These are phyloP conservation scores for Malacosoma neustria DNA, from an alignment of 2,888 invertebrate species.

Conservation along the genomic window DNA sequence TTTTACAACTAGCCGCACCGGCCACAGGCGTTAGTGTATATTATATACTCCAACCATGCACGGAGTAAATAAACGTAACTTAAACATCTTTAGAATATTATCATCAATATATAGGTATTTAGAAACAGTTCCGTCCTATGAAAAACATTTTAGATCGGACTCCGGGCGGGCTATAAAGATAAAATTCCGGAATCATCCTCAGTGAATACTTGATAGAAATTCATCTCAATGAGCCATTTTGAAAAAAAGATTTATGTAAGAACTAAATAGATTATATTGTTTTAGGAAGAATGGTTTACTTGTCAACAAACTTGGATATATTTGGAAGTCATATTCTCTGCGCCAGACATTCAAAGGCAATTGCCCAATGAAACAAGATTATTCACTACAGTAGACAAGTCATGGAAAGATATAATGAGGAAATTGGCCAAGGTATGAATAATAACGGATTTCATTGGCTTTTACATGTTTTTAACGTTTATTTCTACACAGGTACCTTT, in stretches of 20 bases:
- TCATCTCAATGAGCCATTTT: not conserved
- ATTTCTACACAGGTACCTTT: conserved; percentile 75
- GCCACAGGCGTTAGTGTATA: too few relatives aligned
- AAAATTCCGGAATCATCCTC: too few relatives aligned
- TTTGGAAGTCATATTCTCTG: conserved; percentile 94
- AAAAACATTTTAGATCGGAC: too few relatives aligned
- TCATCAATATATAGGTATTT: too few relatives aligned
- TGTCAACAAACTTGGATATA: conserved; percentile 97
- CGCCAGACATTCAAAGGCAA: conserved; percentile 95
- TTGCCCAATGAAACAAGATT: conserved; percentile 92
- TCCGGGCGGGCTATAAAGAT: too few relatives aligned
- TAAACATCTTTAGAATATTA: too few relatives aligned
- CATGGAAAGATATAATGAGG: conserved; percentile 92
- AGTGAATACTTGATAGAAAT: too few relatives aligned
- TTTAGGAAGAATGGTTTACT: conserved; percentile 89
- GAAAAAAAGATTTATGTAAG: not conserved
- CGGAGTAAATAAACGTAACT: too few relatives aligned
- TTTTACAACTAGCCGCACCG: too few relatives aligned
- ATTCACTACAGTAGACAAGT: conserved; percentile 90
- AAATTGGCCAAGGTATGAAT: conserved; percentile 83
- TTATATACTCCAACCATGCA: too few relatives aligned
- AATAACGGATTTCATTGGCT: too few relatives aligned
- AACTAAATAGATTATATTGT: not conserved
- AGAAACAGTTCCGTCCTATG: too few relatives aligned
- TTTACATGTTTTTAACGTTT: not conserved